These are phyloP conservation scores for Acromyrmex charruanus DNA, from an alignment of 1,140 invertebrate genomes.

Conservation along the genomic window DNA sequence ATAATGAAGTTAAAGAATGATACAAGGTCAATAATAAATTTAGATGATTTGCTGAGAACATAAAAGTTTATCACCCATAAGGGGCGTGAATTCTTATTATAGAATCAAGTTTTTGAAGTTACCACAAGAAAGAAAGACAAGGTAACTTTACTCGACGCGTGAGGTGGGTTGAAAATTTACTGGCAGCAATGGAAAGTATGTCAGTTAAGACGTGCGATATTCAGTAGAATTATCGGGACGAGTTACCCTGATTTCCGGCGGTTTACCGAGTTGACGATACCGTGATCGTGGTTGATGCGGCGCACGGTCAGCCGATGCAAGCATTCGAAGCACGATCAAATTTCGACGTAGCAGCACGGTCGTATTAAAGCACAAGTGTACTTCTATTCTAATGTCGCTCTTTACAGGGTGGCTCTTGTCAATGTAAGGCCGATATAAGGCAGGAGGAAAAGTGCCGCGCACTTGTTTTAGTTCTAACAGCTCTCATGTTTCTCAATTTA, in stretches of 20 bases:
- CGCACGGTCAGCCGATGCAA: slow-evolving; percentile 15
- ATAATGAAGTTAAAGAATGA: not conserved
- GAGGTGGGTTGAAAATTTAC: slow-evolving; percentile 3
- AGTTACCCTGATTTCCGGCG: slow-evolving; percentile 56
- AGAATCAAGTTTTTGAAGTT: slow-evolving; percentile 1
- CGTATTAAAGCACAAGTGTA: slow-evolving; percentile 50
- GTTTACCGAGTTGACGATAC: slow-evolving; percentile 55
- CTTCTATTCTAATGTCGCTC: slow-evolving; percentile 13
- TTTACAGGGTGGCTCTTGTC: not conserved
- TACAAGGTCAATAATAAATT: not conserved
- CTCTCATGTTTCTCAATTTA: slow-evolving; percentile 28
- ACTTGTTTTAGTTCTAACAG: slow-evolving; percentile 20
- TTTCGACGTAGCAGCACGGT: slow-evolving; percentile 40
- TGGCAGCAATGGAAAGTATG: not conserved
- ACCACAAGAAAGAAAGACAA: not conserved
- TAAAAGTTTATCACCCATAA: not conserved
- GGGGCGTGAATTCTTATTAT: not conserved
- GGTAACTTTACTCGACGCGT: not conserved
- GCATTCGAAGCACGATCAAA: slow-evolving; percentile 48
- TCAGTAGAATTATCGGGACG: slow-evolving; percentile 24
- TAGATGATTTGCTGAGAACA: not conserved
- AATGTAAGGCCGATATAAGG: not conserved
- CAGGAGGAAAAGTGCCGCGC: not conserved
- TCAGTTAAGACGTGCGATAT: slow-evolving; percentile 14
- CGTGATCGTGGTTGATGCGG: slow-evolving; percentile 31